These are phyloP conservation scores for Australoheros scitulus DNA, from an alignment of 2,113 vertebrate species.

Conservation along the genomic window DNA sequence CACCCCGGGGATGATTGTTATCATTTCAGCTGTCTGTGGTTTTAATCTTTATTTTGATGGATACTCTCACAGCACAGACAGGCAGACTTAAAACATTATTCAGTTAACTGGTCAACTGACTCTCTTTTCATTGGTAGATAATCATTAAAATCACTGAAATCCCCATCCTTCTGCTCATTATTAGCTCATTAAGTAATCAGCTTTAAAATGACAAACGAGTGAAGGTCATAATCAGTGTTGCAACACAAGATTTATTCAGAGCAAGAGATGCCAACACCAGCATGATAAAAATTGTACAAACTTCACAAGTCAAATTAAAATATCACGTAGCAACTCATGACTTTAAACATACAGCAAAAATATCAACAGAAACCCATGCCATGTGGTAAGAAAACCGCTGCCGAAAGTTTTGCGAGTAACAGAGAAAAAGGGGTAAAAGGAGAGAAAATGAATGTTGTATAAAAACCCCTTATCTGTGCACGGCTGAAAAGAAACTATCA, in stretches of 20 bases:
- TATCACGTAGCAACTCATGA: slow-evolving; percentile 96
- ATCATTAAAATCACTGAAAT: not conserved
- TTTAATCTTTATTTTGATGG: not conserved
- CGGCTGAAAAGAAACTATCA: slow-evolving; percentile 92
- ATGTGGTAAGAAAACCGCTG: slow-evolving; percentile 92
- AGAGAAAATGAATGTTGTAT: slow-evolving; percentile 89
- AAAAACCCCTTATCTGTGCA: slow-evolving; percentile 96
- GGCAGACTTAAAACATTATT: too few relatives aligned
- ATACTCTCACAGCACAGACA: too few relatives aligned
- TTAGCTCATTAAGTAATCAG: not conserved
- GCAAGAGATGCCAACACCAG: slow-evolving; percentile 99
- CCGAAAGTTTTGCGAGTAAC: slow-evolving; percentile 77
- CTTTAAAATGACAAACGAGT: not conserved
- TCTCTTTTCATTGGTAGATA: not conserved
- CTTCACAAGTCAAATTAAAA: slow-evolving; percentile 99
- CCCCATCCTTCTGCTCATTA: not conserved
- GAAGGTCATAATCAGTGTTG: slow-evolving; percentile 73
- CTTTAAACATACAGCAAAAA: slow-evolving; percentile 98
- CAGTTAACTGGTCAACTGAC: too few relatives aligned
- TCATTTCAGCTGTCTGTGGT: not conserved
- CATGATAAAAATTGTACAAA: slow-evolving; percentile 99
- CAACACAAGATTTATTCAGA: slow-evolving; percentile 97
- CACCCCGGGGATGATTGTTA: too few relatives aligned
- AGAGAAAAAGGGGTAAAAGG: slow-evolving; percentile 60
- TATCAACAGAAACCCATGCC: slow-evolving; percentile 97